Base-by-base conservation (phyloP, 2,888 invertebrate genomes). In the Tuta absoluta region DNA sequence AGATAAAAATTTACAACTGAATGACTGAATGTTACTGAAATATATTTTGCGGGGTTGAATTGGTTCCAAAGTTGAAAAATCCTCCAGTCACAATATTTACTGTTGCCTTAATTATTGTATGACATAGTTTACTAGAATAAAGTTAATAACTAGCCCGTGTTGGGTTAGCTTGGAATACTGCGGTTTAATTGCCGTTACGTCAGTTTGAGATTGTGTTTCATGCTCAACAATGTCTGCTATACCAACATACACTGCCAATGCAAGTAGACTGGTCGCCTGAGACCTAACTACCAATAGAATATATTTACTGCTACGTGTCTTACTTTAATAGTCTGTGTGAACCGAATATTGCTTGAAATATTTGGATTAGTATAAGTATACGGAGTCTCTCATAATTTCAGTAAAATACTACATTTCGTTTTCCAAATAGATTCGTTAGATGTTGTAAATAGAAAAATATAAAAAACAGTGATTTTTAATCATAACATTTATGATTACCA, bases 221-320 rank as follows among this genome's bases (percentile, higher is more conserved):
- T 49, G 48, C 61, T 49, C 49, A 49, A 41, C 59, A 62, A 58
- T 65, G 51, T 58, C 21, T 68, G 63, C 69, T 68, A 51, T 8
- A 33, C 8, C 59, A 38, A 38, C 58, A 63, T 65, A 74, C 78
- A 82, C 81, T 81, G 82, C 81, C 81, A 82, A 76, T 62, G 66
- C 76, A 76, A 71, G 69, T 77, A 80, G 81, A 81, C 81, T 81
- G 80, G 80, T 69, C 69, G 74, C 72, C 66, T 71, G 19, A 17
- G 56, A 56, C 17, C 23, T 56, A 56, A 7, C 23, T 56, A 56
- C 33, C 14, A 7, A 33, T 56, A n/a, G n/a, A 14, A 24, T 8
- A 53, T 23, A 11, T 12, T 23, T 28, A 51, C 51, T 19, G 51
- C 23, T 51, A 23, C n/a, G 12, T 51, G 51, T 51, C 51, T 21